Evolutionary conservation across 2,797 vertebrate genomes (phyloP).

Genomic region (Allobates femoralis): DNA sequence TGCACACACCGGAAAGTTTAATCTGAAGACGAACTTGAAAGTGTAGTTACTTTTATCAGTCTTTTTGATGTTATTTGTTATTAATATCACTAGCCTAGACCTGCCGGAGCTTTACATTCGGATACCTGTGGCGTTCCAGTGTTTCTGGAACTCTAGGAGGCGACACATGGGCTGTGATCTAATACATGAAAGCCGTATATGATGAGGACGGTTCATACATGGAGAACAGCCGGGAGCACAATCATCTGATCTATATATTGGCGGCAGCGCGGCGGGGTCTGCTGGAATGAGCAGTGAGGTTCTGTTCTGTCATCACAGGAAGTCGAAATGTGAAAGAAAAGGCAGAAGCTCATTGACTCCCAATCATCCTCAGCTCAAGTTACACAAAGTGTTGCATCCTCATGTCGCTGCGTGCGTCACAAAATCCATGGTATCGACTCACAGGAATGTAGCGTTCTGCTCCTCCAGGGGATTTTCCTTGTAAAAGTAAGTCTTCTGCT

Average conservation of each 20-base stretch:
- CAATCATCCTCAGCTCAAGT: not conserved
- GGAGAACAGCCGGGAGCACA: conserved; percentile 13
- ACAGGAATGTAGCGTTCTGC: not conserved
- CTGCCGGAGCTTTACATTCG: not conserved
- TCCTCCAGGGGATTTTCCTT: not conserved
- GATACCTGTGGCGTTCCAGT: not conserved
- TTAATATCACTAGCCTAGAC: too few relatives aligned
- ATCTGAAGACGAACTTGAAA: too few relatives aligned
- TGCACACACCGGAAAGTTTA: too few relatives aligned
- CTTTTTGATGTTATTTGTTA: too few relatives aligned
- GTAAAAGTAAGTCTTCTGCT: not conserved
- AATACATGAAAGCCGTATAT: not conserved
- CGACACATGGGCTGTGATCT: not conserved
- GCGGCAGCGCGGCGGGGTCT: not conserved
- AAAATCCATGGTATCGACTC: not conserved
- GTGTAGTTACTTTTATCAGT: too few relatives aligned
- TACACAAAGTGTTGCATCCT: not conserved
- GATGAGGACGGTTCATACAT: conserved; percentile 5
- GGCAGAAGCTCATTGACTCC: not conserved
- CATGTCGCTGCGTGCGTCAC: not conserved
- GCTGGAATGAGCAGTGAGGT: not conserved
- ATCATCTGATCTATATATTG: conserved; percentile 27
- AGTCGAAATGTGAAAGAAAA: not conserved
- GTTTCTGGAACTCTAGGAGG: not conserved
- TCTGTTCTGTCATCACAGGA: not conserved